Base-by-base conservation (phyloP, 92 coral and sea anemone genomes). In the Porites rus region DNA sequence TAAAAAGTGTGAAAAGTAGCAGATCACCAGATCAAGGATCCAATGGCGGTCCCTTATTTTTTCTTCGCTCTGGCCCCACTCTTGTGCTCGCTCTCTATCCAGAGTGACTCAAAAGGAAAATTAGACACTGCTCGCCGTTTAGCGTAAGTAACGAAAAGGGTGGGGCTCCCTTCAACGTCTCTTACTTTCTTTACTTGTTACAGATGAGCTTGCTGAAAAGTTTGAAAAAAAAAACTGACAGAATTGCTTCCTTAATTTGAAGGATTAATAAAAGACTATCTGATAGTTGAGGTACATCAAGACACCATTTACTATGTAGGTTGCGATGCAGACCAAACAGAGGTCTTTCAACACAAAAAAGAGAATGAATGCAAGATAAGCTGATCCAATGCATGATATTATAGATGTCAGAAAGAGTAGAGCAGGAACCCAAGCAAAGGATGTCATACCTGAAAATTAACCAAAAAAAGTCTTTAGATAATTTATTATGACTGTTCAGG, bases 261-360 rank as follows among this genome's bases (percentile, higher is more conserved):
- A 24, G 1, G 1, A 24, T 24, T 61, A 63, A 8, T 53, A 80
- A 31, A 72, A 76, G 69, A 83, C 84, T 52, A 82, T 60, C 19
- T 91, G 87, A 65, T 88, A 91, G 69, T 93, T 93, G 19, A 93
- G 78, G 76, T 85, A 93, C 69, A 88, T 73, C 51, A 93, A 72
- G n/a, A 85, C 76, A 13, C 91, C 96, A 79, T 93, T 93, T 28
- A 93, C 74, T 7, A 92, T 72, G 54, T 93, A 93, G 50, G 96
- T 93, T 12, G 94, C 92, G 46, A 91, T 87, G 75, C 96, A 93
- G 31, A 93, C 96, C 81, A 93, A 82, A 56, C 96, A 93, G 61
- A 93, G 69, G 61, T 93, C 96, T 25, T 93, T 92, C 51, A 93
- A 92, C 62, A 93, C 88, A 74, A 90, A 84, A 86, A 91, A 86